A percentile compares a stretch with the other conserved stretches of the same genome.
These are phyloP conservation scores for Amphibalanus amphitrite DNA, from an alignment of 1,140 invertebrate genomes.

Conservation along the genomic window DNA sequence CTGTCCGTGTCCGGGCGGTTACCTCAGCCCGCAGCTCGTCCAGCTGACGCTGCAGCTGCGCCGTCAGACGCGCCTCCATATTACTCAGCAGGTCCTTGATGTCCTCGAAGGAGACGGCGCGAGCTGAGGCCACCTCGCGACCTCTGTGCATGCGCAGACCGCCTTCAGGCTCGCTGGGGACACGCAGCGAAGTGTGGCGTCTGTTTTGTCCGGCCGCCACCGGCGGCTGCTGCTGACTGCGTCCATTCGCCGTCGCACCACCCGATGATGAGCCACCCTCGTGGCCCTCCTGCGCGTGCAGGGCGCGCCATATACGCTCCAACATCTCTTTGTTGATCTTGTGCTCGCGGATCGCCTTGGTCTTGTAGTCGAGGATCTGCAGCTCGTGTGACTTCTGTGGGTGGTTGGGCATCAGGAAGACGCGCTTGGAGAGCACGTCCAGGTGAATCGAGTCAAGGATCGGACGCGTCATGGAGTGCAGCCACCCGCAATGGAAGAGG, in stretches of 20 bases:
- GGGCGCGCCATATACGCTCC: background rate
- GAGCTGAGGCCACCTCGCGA: background rate
- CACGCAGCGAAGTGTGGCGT: background rate
- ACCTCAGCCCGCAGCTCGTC: background rate
- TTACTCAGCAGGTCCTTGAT: slow-evolving; percentile 2
- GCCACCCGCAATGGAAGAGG: slow-evolving; percentile 12
- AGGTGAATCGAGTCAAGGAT: background rate
- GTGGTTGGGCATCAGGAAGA: slow-evolving; percentile 14
- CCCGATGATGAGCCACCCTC: background rate
- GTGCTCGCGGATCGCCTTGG: background rate
- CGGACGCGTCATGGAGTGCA: background rate
- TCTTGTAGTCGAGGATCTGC: slow-evolving; percentile 5
- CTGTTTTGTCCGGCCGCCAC: too few relatives aligned
- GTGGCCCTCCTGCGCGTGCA: background rate
- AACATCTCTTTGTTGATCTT: slow-evolving; percentile 2
- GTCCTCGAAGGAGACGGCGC: background rate
- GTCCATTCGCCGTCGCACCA: background rate
- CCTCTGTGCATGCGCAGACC: background rate
- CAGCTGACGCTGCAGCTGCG: background rate
- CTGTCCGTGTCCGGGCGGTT: too few relatives aligned
- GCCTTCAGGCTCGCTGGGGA: background rate
- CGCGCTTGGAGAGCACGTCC: slow-evolving; percentile 7
- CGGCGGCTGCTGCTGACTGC: background rate
- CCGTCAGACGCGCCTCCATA: slow-evolving; percentile 1
- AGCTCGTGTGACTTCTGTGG: slow-evolving; percentile 11